These are phyloP conservation scores for Iguana delicatissima DNA, from an alignment of 2,797 vertebrate species.

Conservation along the genomic window DNA sequence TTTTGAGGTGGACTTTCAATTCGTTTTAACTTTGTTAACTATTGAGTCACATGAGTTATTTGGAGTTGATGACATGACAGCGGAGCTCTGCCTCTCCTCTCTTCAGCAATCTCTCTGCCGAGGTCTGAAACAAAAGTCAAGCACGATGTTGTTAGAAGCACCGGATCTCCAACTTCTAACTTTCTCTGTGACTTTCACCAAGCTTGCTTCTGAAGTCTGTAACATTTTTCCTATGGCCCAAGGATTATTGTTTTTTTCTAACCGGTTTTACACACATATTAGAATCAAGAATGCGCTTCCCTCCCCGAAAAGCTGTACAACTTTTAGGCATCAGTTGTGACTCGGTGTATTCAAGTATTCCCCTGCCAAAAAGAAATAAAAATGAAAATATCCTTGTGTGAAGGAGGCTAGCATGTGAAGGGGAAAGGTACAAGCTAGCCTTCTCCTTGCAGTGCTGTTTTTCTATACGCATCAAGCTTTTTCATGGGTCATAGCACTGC, in stretches of 20 bases:
- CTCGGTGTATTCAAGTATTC: not conserved
- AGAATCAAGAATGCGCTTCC: not conserved
- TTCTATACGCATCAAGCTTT: not conserved
- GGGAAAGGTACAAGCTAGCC: not conserved
- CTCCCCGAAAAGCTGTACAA: not conserved
- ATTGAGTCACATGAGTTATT: not conserved
- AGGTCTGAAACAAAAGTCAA: not conserved
- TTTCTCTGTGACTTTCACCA: not conserved
- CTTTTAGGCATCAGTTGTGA: not conserved
- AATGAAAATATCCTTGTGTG: not conserved
- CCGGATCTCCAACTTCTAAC: not conserved
- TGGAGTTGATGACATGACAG: not conserved
- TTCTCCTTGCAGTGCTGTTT: not conserved
- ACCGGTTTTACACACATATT: not conserved
- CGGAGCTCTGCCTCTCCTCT: not conserved
- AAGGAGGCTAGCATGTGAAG: not conserved
- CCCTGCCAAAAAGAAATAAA: not conserved
- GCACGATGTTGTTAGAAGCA: no score
- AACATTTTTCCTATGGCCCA: not conserved
- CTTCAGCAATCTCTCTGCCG: not conserved
- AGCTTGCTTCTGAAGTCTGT: not conserved
- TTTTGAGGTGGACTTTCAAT: constrained; percentile 23
- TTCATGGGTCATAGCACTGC: not conserved
- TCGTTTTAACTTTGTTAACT: constrained; percentile 20
- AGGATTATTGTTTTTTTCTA: not conserved